These are phyloP conservation scores for Aradophagus sp. DNA, from an alignment of 1,140 invertebrate genomes.

Conservation along the genomic window DNA sequence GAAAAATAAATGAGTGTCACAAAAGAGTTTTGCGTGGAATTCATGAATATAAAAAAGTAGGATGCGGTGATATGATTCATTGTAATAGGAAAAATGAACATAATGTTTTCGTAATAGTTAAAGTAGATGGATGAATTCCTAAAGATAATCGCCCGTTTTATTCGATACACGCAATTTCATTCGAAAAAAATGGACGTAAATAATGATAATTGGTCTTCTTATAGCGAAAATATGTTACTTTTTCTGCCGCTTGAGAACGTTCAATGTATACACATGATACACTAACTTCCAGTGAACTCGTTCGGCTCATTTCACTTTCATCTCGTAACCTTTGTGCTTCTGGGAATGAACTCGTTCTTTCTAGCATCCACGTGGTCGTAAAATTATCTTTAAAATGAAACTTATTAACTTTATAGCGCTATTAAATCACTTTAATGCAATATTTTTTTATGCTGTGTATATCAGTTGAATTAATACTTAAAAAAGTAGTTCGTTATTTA, in stretches of 20 bases:
- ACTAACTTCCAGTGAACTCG: slow-evolving; percentile 4
- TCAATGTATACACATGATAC: slow-evolving; percentile 9
- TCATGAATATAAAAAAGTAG: too few species aligned
- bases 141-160: background rate
- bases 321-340: slow-evolving; percentile 37
- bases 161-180: background rate
- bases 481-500: too few species aligned
- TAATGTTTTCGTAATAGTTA: slow-evolving; percentile 13
- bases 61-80: too few species aligned
- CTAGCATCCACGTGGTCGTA: background rate
- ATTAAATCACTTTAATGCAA: too few species aligned
- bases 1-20: too few species aligned
- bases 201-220: slow-evolving; percentile 7
- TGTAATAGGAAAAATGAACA: too few species aligned
- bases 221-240: background rate
- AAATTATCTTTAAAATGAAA: background rate
- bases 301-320: slow-evolving; percentile 28
- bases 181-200: background rate
- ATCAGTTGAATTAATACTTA: too few species aligned
- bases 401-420: background rate
- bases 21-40: too few species aligned
- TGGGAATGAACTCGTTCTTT: slow-evolving; percentile 5
- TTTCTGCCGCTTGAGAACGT: background rate
- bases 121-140: slow-evolving; percentile 2
- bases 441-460: too few species aligned